phyloP scores from a whole-genome alignment of 1,140 invertebrate genomes.

The Brachionus sp. region DNA sequence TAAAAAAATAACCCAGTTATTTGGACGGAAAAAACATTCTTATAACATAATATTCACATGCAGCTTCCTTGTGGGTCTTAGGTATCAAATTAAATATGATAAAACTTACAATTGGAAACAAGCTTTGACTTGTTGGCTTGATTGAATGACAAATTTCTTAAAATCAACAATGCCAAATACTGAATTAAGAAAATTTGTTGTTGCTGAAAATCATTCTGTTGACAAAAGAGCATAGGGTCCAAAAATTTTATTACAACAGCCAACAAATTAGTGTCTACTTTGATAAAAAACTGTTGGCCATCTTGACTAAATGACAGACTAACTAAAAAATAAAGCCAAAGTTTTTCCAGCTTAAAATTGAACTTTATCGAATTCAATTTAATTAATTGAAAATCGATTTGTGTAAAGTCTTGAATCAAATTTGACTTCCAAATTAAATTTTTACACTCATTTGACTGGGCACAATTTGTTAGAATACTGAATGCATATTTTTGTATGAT shows the following conservation, averaged over 20 bases:
- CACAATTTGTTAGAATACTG: constrained; percentile 16
- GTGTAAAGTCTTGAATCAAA: constrained; percentile 31
- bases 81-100: background rate
- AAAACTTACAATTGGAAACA: constrained; percentile 53
- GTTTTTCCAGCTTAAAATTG: constrained; percentile 49
- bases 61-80: background rate
- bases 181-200: constrained; percentile 47
- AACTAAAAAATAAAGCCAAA: constrained; percentile 54
- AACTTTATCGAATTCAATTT: constrained; percentile 16
- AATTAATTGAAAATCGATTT: constrained; percentile 19
- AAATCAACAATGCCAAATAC: constrained; percentile 51
- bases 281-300: constrained; percentile 57
- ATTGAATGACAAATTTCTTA: constrained; percentile 57
- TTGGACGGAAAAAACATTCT: no score
- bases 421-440: constrained; percentile 32
- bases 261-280: constrained; percentile 51
- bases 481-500: constrained; percentile 29
- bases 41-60: no score
- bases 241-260: constrained; percentile 22
- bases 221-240: background rate
- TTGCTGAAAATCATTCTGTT: constrained; percentile 28
- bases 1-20: no score
- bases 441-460: constrained; percentile 28
- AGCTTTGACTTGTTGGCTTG: constrained; percentile 56
- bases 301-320: constrained; percentile 57